Conservation (phyloP, 2,113 vertebrate species). For the Ctenomys sociabilis region DNA sequence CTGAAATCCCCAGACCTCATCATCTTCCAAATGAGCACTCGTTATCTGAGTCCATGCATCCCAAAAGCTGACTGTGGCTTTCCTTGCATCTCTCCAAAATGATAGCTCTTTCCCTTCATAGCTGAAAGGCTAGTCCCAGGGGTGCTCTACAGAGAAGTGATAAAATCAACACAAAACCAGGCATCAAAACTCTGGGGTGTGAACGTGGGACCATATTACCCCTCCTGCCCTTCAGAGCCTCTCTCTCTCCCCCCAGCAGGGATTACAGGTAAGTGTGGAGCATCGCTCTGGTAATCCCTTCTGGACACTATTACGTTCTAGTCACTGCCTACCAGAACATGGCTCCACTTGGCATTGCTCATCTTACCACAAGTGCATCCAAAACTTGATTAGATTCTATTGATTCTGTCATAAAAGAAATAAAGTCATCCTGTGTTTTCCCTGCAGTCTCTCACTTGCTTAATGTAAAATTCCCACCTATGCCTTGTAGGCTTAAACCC, state of each 20-base stretch:
- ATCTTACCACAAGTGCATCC: slow-evolving; percentile 69
- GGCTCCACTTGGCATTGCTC: slow-evolving; percentile 69
- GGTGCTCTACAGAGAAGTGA: not conserved
- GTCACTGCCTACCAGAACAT: slow-evolving; percentile 29
- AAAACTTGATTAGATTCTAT: slow-evolving; percentile 78
- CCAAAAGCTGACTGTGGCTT: not conserved
- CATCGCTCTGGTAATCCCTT: slow-evolving; percentile 64
- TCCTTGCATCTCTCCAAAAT: not conserved
- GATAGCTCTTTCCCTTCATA: slow-evolving; percentile 38
- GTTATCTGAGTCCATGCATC: not conserved
- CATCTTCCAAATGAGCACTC: not conserved
- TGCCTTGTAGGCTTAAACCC: slow-evolving; percentile 15
- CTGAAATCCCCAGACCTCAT: not conserved
- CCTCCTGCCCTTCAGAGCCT: not conserved
- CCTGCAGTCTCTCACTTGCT: slow-evolving; percentile 57
- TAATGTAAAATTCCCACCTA: slow-evolving; percentile 74
- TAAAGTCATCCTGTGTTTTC: slow-evolving; percentile 25
- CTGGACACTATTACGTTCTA: slow-evolving; percentile 49
- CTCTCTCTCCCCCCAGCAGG: not conserved
- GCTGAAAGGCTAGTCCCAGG: not conserved
- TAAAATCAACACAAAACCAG: not conserved
- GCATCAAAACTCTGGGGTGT: not conserved
- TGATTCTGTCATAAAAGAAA: slow-evolving; percentile 72
- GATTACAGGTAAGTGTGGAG: not conserved
- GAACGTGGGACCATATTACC: not conserved